phyloP scores from a whole-genome alignment of 2,888 invertebrate genomes.

The Tanypteryx hageni region DNA sequence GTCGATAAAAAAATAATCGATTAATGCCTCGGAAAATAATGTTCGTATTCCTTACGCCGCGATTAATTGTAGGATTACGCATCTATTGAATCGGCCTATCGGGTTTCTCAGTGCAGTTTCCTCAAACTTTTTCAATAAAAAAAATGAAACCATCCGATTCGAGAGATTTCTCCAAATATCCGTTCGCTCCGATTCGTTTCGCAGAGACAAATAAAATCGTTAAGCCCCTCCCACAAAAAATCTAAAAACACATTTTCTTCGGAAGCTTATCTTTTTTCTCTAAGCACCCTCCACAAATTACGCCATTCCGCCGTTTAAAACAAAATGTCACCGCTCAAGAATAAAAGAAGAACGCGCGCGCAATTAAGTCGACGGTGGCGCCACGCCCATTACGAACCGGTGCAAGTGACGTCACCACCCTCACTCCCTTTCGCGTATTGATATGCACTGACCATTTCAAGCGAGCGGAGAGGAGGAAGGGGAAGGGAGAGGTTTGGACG shows the following conservation, averaged over 20 bases:
- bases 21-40: neutral
- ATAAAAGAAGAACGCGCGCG: neutral
- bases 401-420: neutral
- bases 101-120: neutral
- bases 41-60: neutral
- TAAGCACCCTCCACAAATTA: too few relatives aligned
- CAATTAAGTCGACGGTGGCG: constrained; percentile 20
- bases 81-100: neutral
- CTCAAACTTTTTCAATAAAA: too few relatives aligned
- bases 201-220: too few relatives aligned
- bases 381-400: constrained; percentile 19
- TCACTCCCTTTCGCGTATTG: neutral
- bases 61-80: neutral
- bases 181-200: too few relatives aligned
- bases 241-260: too few relatives aligned
- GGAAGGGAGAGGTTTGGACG: neutral
- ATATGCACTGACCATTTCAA: constrained; percentile 38
- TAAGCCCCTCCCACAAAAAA: too few relatives aligned
- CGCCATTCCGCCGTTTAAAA: neutral
- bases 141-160: too few relatives aligned
- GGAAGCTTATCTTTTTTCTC: too few relatives aligned
- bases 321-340: neutral
- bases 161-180: too few relatives aligned
- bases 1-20: constrained; percentile 32
- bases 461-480: neutral